Base-by-base conservation (phyloP, 2,797 vertebrate genomes). In the Melopsittacus undulatus region DNA sequence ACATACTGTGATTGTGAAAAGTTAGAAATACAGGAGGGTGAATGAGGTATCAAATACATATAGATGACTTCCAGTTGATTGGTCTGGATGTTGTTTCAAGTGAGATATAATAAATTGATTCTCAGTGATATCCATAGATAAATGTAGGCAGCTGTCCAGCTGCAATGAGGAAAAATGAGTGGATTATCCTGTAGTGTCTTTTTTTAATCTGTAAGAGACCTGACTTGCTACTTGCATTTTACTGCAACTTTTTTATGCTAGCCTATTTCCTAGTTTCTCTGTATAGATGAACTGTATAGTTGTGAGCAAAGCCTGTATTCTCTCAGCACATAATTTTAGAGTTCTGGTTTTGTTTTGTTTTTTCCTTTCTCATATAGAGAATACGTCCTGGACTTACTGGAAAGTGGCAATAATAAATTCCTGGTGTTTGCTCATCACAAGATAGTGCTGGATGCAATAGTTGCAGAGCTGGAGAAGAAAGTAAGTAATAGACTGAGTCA, bases 361-460 rank as follows among this genome's bases (percentile, higher is more conserved):
- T 64, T 15, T 46, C 36, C 38, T 95, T 26, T 93, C 91, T 85
- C 59, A 76, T 89, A 15, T 94, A 99, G 99, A 92, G 99, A 99
- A 95, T 99, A 99, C 94, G 98, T 99, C 95, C 97, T 98, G 62
- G 99, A 99, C 89, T 98, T 99, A 96, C 93, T 99, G 97, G 99
- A 99, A 97, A 98, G 99, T 75, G 99, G 99, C 74, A 98, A 98
- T 96, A 98, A 99, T 96, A 99, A 99, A 98, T 99, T 99, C 96
- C 98, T 99, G 27, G 99, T 99, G 81, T 99, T 99, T 63, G 99
- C 99, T 29, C 99, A 99, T 98, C 99, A 99, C 92, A 99, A 98
- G 95, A 94, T 98, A 76, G 96, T 99, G 76, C 97, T 99, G 97
- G 98, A 99, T 97, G 98, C 98, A 43, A 93, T 99, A 92, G 97